These are phyloP conservation scores for Dromiciops gliroides DNA, from an alignment of 2,113 vertebrate species.

Conservation along the genomic window DNA sequence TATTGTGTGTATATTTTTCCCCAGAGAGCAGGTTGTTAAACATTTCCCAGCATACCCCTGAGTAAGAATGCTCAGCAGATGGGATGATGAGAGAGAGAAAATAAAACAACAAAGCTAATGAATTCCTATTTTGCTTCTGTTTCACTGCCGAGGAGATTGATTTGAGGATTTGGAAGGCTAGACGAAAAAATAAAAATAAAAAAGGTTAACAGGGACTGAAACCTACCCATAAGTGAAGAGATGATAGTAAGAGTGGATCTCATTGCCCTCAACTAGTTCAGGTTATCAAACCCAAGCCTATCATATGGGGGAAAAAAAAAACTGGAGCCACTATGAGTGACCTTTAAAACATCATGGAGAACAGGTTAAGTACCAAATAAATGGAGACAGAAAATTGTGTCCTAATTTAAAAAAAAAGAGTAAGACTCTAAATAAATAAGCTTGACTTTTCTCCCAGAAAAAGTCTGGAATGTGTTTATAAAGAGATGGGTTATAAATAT, in stretches of 20 bases:
- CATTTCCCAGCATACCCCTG: background rate
- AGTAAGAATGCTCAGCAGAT: background rate
- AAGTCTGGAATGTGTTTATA: too few relatives aligned
- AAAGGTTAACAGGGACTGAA: background rate
- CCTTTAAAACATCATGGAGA: background rate
- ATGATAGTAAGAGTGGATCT: background rate
- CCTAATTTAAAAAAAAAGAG: background rate
- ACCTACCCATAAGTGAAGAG: background rate
- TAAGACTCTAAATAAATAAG: background rate
- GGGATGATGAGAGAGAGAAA: background rate
- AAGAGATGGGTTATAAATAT: too few relatives aligned
- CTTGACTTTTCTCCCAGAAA: background rate
- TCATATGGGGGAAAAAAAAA: too few relatives aligned
- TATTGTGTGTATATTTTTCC: background rate
- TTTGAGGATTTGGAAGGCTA: background rate
- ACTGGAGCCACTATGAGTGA: too few relatives aligned
- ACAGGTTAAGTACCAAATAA: background rate
- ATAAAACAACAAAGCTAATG: background rate
- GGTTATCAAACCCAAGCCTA: background rate
- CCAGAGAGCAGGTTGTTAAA: background rate
- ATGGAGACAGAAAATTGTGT: background rate
- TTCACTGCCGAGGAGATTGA: background rate
- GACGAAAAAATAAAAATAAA: background rate
- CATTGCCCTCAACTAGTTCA: background rate
- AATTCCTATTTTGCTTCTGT: background rate